Conservation (phyloP, 2,113 vertebrate species). For the Myotis brandtii region DNA sequence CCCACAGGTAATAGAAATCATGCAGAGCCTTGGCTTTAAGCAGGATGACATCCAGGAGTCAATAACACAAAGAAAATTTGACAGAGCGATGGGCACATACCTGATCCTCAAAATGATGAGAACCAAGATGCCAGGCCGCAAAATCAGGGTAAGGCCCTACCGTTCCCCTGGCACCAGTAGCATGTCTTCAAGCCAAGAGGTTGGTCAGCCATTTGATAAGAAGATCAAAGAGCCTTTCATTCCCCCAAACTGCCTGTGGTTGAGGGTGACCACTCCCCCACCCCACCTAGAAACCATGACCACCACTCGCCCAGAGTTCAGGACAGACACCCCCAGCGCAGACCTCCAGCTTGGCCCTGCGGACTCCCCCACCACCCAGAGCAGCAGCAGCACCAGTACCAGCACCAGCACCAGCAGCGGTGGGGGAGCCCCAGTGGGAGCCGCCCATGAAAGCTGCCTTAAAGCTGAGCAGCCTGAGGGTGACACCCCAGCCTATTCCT, state of each 20-base stretch:
- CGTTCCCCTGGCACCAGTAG: background rate
- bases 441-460: slow-evolving; percentile 89
- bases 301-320: slow-evolving; percentile 82
- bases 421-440: slow-evolving; percentile 82
- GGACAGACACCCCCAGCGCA: slow-evolving; percentile 87
- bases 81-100: background rate
- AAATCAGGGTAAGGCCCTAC: background rate
- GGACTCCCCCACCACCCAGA: slow-evolving; percentile 90
- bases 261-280: background rate
- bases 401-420: background rate
- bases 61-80: background rate
- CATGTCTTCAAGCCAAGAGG: background rate
- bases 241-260: background rate
- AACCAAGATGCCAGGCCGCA: background rate
- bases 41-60: background rate
- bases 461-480: no score
- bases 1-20: background rate
- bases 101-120: background rate
- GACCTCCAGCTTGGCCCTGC: slow-evolving; percentile 85
- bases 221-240: background rate
- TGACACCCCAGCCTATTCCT: no score
- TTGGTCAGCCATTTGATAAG: background rate
- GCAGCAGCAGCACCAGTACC: slow-evolving; percentile 40
- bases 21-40: background rate
- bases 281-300: background rate